Evolutionary conservation across 1,140 invertebrate species (phyloP), one percentile per base, ranked within the genome.

Genomic region (Gryon sp.): DNA sequence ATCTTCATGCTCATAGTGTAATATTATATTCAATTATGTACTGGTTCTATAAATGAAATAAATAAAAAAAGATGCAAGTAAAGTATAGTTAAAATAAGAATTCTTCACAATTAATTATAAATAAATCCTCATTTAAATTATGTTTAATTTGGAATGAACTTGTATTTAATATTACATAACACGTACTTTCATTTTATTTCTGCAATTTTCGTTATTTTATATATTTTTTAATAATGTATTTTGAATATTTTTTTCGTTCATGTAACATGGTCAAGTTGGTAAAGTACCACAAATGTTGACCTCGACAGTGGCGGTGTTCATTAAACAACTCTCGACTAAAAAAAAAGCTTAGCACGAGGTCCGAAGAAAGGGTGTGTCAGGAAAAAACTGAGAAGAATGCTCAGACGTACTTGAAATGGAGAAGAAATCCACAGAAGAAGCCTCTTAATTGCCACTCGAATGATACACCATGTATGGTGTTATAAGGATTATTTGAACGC

Each of bases 221-320:
- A n/a, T n/a, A n/a, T n/a, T n/a, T n/a, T n/a, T n/a, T n/a, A n/a
- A n/a, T n/a, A n/a, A n/a, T n/a, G n/a, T n/a, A 6, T 45, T 63
- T 46, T 22, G 9, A 41, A 53, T 28, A 26, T 26, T 60, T 38
- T 68, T 69, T 77, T 46, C 43, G 40, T 66, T 15, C 69, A 57
- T 73, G 76, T 78, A 73, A 73, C 63, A 69, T 65, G 19, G 53
- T 68, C 75, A 50, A 76, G 65, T 65, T 50, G 65, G 26, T 65
- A 32, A 52, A 77, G 75, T 57, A 73, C 15, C 40, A 77, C 66
- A 77, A 77, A 77, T 77, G 73, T 72, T 77, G 62, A 77, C 66
- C 41, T 48, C 48, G 40, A 38, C 46, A 48, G 73, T 69, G 75
- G 66, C 68, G 68, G 63, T 66, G 76, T 69, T 78, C 76, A 45